A percentile compares a stretch with the other conserved stretches of the same genome.
Conservation (phyloP, 2,888 invertebrate genomes). For the Apocheima hispidaria region DNA sequence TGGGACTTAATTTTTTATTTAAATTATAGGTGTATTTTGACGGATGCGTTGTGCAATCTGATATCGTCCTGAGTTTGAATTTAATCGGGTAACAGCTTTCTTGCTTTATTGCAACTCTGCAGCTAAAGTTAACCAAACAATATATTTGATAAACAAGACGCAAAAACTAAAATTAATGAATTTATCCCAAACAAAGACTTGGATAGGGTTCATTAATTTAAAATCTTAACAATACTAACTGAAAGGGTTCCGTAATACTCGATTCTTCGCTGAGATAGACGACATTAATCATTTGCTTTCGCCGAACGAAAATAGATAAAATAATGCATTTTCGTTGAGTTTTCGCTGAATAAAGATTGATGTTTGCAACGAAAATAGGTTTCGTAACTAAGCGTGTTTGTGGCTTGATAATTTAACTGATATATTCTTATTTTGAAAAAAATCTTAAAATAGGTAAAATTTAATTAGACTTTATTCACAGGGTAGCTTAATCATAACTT, state of each 20-base stretch:
- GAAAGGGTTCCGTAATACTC: conserved; percentile 23
- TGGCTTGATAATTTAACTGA: background rate
- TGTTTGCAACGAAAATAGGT: conserved; percentile 16
- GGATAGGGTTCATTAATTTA: conserved; percentile 63
- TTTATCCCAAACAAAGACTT: conserved; percentile 55
- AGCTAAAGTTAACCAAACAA: conserved; percentile 37
- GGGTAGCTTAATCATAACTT: no score
- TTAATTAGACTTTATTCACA: no score
- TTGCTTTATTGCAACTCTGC: no score
- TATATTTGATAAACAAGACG: conserved; percentile 28
- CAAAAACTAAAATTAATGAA: conserved; percentile 56
- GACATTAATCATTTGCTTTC: conserved; percentile 55
- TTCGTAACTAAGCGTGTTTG: conserved; percentile 3
- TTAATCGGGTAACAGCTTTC: no score
- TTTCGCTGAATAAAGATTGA: conserved; percentile 44
- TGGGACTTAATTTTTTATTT: no score
- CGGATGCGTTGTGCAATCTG: no score
- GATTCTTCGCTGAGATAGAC: conserved; percentile 50
- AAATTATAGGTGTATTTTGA: no score
- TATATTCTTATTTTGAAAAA: background rate
- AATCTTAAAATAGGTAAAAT: no score
- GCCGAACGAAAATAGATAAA: conserved; percentile 50
- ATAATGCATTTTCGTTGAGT: conserved; percentile 47
- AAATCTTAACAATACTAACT: conserved; percentile 65
- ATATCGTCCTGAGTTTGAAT: no score